Evolutionary conservation across 2,888 invertebrate species (phyloP), one percentile per base, ranked within the genome.

Genomic region (Pammene fasciana): DNA sequence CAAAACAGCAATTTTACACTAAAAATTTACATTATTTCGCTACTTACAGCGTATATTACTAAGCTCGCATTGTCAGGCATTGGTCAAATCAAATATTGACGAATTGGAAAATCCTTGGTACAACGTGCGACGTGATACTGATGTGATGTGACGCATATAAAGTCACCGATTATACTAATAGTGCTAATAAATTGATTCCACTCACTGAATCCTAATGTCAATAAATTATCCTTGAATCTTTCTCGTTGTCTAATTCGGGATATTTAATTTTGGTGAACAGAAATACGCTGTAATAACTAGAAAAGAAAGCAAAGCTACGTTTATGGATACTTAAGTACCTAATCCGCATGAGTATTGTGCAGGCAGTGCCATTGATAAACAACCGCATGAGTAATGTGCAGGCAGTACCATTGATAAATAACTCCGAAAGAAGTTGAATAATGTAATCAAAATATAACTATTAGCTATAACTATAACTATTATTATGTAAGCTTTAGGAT

Each of bases 161-260:
- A 62, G 38, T 52, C 41, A 16, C 50, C 5, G 38, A 41, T 62
- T 62, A 62, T 34, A n/a, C 46, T 46, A 60, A 60, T 46, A 34
- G 45, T 52, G 2, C 18, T 62, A 62, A 50, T 18, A 18, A 16
- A 50, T 6, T 50, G 10, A 10, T 8, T 0, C 38, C 50, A 41
- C 5, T 50, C 10, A 60, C 36, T 9, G 50, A 61, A 52, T 62
- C 26, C 18, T 41, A 41, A 62, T 62, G 41, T 36, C 10, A 48
- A n/a, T 10, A 34, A 34, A 57, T 26, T 5, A 8, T 18, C 5
- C 18, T 5, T 43, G 11, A 43, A 43, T 43, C 36, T 38, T 8
- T 13, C 0, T 26, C 26, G 26, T 26, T 26, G 26, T 26, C 26
- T 26, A 26, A 26, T 26, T 26, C 26, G 26, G 26, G 26, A 26